A percentile compares a stretch with the other conserved stretches of the same genome.
Conservation (phyloP, 2,113 vertebrate species). For the Micromys minutus region DNA sequence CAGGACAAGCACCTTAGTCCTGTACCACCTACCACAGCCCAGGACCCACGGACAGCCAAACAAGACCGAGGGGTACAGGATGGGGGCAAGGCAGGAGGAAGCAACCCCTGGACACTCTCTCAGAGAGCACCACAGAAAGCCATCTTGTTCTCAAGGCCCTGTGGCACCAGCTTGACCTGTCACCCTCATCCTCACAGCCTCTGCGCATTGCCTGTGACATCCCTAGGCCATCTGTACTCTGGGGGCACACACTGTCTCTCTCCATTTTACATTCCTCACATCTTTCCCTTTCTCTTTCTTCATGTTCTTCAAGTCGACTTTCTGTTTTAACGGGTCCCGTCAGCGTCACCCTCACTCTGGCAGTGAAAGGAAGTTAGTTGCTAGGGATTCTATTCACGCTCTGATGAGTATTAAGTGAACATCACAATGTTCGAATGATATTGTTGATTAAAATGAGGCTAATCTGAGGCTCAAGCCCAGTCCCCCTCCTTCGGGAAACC, state of each 20-base stretch:
- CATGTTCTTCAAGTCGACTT: background rate
- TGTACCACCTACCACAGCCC: conserved; percentile 62
- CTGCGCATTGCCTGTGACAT: background rate
- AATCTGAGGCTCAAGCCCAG: background rate
- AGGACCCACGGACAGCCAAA: conserved; percentile 41
- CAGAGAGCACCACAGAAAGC: background rate
- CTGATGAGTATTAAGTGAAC: background rate
- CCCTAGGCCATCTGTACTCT: background rate
- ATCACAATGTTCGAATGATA: background rate
- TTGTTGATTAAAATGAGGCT: background rate
- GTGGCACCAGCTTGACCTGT: background rate
- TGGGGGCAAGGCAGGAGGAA: conserved; percentile 34
- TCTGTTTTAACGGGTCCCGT: background rate
- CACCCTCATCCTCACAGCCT: background rate
- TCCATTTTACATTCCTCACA: background rate
- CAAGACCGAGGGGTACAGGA: background rate
- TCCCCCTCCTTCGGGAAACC: background rate
- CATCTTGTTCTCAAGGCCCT: background rate
- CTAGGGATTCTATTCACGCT: background rate
- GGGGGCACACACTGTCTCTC: background rate
- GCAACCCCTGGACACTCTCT: background rate
- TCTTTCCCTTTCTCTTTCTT: background rate
- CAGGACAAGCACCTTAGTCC: conserved; percentile 68
- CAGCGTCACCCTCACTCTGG: background rate
- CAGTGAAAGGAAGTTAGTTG: background rate